Evolutionary conservation across 2,888 invertebrate genomes (phyloP), one percentile per base, ranked within the genome.

Genomic region (Macropis europaea): DNA sequence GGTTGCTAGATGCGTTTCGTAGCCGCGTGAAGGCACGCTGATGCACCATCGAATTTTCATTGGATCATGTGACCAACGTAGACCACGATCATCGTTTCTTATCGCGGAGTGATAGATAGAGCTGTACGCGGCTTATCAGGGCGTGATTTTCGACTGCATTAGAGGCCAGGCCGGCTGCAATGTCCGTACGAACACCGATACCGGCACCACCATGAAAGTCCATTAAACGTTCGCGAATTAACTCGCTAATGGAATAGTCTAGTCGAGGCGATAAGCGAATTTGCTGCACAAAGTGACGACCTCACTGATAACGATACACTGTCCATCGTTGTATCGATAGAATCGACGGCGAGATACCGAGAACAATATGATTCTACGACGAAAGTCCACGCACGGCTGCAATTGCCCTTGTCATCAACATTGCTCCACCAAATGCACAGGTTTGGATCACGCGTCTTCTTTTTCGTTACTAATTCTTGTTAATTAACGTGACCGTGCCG

Each of bases 321-420:
- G 38, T 48, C 3, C 43, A 40, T 22, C 43, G 22, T 22, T 60
- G 54, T n/a, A n/a, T n/a, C 26, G 26, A 15, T 34, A 38, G 19
- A 50, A 45, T 32, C 9, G 2, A 38, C 38, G 36, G 68, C 64
- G 62, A 17, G 19, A 40, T 17, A 52, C 24, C 22, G 13, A n/a
- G 26, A 45, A 19, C 71, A 79, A 69, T 52, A 87, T 86, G 86
- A 86, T 85, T 47, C 79, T 83, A 45, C 83, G 84, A 40, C 79
- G 84, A 67, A 87, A 87, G 60, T 85, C 87, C 7, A 47, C 47
- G 24, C 87, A 87, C 62, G 81, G 78, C 72, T 89, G 89, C 81
- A 89, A 89, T 70, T 89, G 89, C 72, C 89, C 89, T 34, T 89
- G 89, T 67, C 89, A 89, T 82, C 88, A 86, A 40, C 88, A 89